phyloP scores from a whole-genome alignment of 2,797 vertebrate species.

The Phrynocephalus vlangalii region DNA sequence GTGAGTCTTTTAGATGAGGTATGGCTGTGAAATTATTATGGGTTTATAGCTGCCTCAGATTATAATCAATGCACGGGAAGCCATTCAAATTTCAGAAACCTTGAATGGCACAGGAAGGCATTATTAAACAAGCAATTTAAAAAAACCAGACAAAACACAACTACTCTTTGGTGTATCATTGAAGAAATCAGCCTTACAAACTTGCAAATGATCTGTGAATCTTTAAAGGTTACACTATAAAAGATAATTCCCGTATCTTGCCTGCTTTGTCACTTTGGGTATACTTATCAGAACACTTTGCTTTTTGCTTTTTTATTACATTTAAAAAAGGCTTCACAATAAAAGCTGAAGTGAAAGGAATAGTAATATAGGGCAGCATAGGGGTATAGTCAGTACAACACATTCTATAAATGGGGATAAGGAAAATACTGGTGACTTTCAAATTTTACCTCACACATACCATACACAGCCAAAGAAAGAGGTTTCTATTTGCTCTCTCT shows the following conservation, averaged over 20 bases:
- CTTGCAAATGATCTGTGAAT: too few relatives aligned
- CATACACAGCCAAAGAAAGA: neutral
- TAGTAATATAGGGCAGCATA: neutral
- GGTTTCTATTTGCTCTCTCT: neutral
- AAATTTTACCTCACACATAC: neutral
- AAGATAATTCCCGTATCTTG: too few relatives aligned
- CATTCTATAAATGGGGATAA: neutral
- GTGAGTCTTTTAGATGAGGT: conserved; percentile 7
- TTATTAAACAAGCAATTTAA: neutral
- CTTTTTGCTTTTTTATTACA: too few relatives aligned
- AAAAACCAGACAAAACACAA: neutral
- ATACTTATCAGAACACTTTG: too few relatives aligned
- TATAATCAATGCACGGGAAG: neutral
- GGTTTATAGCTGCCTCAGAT: neutral
- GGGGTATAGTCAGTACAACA: neutral
- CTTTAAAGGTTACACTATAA: too few relatives aligned
- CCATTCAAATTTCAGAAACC: neutral
- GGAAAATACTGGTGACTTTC: neutral
- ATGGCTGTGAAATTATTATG: neutral
- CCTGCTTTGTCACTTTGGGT: too few relatives aligned
- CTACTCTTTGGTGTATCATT: neutral
- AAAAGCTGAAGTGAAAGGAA: neutral
- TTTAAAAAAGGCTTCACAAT: neutral
- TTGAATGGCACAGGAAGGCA: neutral
- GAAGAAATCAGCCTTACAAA: neutral